A percentile compares a stretch with the other conserved stretches of the same genome.
Evolutionary conservation across 2,113 vertebrate genomes (phyloP).

Genomic region (Erythrolamprus reginae): DNA sequence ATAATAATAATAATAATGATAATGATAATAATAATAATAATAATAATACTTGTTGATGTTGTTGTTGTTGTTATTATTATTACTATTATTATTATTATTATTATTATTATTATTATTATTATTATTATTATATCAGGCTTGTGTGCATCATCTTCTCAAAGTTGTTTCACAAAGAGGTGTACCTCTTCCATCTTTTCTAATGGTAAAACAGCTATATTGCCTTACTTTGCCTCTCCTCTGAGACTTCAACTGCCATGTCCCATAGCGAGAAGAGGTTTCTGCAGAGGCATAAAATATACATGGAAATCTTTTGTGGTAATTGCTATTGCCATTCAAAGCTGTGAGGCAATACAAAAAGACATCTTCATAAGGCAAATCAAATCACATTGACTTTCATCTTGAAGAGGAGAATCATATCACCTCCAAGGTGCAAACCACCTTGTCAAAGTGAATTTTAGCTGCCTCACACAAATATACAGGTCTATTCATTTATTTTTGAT

Average conservation of each 20-base stretch:
- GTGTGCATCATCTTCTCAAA: not conserved
- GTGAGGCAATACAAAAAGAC: not conserved
- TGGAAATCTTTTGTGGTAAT: not conserved
- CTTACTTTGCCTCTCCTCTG: not conserved
- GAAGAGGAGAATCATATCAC: not conserved
- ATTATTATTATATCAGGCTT: not conserved
- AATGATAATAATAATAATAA: no score
- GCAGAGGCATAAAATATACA: not conserved
- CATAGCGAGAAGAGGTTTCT: not conserved
- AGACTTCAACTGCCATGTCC: not conserved
- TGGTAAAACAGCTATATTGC: not conserved
- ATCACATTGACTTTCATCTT: not conserved
- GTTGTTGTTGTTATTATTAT: no score
- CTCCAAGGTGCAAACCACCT: not conserved
- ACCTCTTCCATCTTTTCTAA: not conserved
- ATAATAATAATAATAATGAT: no score
- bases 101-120: no score
- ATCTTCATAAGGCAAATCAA: not conserved
- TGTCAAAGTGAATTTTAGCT: not conserved
- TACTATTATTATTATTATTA: no score
- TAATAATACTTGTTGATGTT: no score
- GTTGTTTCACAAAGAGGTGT: not conserved
- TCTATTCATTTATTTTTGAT: not conserved
- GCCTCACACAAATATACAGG: not conserved
- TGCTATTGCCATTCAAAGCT: not conserved